These are phyloP conservation scores for Anthophora plumipes DNA, from an alignment of 2,888 invertebrate species.

Conservation along the genomic window DNA sequence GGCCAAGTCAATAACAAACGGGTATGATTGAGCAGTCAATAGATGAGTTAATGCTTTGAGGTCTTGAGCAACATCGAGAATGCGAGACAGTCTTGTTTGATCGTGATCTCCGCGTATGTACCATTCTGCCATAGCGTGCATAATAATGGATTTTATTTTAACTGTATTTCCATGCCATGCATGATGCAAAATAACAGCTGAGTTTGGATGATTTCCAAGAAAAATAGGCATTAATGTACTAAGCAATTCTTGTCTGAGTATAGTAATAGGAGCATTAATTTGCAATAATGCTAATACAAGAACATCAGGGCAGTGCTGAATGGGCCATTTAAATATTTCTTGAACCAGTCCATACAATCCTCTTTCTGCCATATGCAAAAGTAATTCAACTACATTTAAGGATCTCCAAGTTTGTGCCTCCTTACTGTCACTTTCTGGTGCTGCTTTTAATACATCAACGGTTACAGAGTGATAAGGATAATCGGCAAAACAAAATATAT, in stretches of 20 bases:
- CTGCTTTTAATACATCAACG: constrained; percentile 95
- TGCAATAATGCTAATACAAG: constrained; percentile 95
- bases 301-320: constrained; percentile 97
- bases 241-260: constrained; percentile 94
- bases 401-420: constrained; percentile 97
- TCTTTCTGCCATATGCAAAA: constrained; percentile 94
- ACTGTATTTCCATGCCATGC: constrained; percentile 95
- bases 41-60: constrained; percentile 95
- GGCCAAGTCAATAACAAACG: constrained; percentile 99
- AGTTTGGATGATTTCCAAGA: constrained; percentile 97
- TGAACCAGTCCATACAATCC: constrained; percentile 93
- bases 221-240: constrained; percentile 96
- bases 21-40: constrained; percentile 95
- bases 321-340: constrained; percentile 96
- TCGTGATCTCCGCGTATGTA: constrained; percentile 96
- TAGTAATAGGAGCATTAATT: constrained; percentile 92
- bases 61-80: constrained; percentile 98
- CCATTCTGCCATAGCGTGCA: constrained; percentile 99
- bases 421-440: constrained; percentile 97
- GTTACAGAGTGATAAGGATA: constrained; percentile 94
- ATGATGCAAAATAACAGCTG: constrained; percentile 97
- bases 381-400: constrained; percentile 94
- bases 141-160: constrained; percentile 92
- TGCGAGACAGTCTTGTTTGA: constrained; percentile 96
- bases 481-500: constrained; percentile 97